Percentiles rank a stretch among this genome's conserved stretches.
phyloP scores from a whole-genome alignment of 1,140 invertebrate genomes.

The Trypoxylus dichotomus region DNA sequence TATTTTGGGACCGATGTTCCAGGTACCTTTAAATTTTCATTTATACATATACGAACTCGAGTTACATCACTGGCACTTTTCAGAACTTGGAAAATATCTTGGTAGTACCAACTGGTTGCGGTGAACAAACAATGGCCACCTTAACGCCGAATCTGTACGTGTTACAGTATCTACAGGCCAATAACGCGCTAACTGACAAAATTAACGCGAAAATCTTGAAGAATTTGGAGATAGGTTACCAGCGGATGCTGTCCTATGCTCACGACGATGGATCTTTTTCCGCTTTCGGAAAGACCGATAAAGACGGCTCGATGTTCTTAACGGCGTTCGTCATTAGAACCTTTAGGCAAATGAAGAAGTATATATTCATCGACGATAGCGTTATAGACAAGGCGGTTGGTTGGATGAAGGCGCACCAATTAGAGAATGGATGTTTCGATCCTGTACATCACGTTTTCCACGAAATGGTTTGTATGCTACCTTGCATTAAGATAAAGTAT shows the following conservation, averaged over 20 bases:
- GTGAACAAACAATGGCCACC: constrained; percentile 80
- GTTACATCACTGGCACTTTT: constrained; percentile 32
- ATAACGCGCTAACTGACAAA: constrained; percentile 52
- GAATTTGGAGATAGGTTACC: constrained; percentile 72
- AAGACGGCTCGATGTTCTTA: constrained; percentile 71
- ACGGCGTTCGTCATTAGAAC: constrained; percentile 79
- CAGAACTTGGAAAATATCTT: constrained; percentile 61
- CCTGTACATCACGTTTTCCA: constrained; percentile 70
- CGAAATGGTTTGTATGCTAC: constrained; percentile 49
- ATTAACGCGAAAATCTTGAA: constrained; percentile 61
- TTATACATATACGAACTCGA: background rate
- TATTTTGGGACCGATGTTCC: constrained; percentile 61
- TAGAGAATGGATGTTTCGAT: constrained; percentile 75
- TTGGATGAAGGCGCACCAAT: constrained; percentile 71
- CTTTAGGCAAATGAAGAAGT: constrained; percentile 65
- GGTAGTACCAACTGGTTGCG: constrained; percentile 65
- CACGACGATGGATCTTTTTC: constrained; percentile 77
- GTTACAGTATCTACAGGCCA: constrained; percentile 65
- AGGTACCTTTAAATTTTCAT: constrained; percentile 41
- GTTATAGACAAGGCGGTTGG: constrained; percentile 66
- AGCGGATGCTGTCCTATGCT: constrained; percentile 71
- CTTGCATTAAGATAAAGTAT: too few relatives aligned
- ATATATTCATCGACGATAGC: constrained; percentile 68
- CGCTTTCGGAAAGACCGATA: constrained; percentile 64
- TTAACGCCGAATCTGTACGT: constrained; percentile 76